Base-by-base conservation (phyloP, 2,888 invertebrate species). In the Meloe dianella region DNA sequence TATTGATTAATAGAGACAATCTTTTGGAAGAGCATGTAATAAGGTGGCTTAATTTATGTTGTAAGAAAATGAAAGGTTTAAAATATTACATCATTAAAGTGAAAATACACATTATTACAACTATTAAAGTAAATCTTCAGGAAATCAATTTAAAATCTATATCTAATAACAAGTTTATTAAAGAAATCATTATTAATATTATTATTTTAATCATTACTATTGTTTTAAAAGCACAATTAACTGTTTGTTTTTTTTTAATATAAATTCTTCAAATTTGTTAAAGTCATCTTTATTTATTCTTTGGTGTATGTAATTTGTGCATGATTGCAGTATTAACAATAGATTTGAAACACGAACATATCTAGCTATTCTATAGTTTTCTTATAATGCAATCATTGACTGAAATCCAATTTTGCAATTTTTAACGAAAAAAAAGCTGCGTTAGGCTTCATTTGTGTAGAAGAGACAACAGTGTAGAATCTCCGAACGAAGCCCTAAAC, bases 71-170 rank as follows among this genome's bases (percentile, higher is more conserved):
- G 20, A 47, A 47, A 47, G 47, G 47, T 47, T 47, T 47, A 10
- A n/a, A n/a, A 47, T 47, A n/a, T 47, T 47, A 10, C 47, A 47
- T 47, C 47, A 47, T 47, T 47, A 47, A 47, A 47, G 47, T 20
- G 47, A 47, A 47, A 47, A 47, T 47, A 20, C 9, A 47, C 47
- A 47, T 47, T 47, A 47, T 47, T 20, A 10, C 20, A 1, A 47
- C 8, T 47, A 9, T 7, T 47, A 47, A 47, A 47, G 2, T 20
- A 47, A 47, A 47, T 47, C 20, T 47, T 9, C 6, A 47, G 14
- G 38, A n/a, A 38, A 38, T 38, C n/a, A 32, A 32, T 32, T 32
- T 32, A 9, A 1, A 32, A 32, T n/a, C n/a, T n/a, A n/a, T n/a
- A n/a, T n/a, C n/a, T n/a, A n/a, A n/a, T n/a, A n/a, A n/a, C n/a